phyloP scores from a whole-genome alignment of 2,888 invertebrate genomes.

The Hololepta plana region DNA sequence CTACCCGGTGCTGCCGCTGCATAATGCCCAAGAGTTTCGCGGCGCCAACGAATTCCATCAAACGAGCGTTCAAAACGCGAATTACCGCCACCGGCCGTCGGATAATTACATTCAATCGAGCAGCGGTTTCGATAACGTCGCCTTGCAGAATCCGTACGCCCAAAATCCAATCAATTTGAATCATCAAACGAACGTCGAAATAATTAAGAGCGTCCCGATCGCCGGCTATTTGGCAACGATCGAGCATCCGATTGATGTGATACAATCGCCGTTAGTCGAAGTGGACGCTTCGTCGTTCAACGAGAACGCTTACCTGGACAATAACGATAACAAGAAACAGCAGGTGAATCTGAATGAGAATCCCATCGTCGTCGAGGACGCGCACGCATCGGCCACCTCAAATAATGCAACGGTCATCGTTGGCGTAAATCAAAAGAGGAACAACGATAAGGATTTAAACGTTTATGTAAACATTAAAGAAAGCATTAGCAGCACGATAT shows the following conservation, averaged over 20 bases:
- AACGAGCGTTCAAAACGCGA: no score
- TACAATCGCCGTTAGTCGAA: conserved; percentile 52
- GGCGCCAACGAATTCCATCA: no score
- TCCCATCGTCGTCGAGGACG: conserved; percentile 30
- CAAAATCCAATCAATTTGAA: no score
- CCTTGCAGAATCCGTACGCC: no score
- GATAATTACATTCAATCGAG: background rate
- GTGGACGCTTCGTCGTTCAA: conserved; percentile 19
- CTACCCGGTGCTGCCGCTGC: conserved; percentile 27
- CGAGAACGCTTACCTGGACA: background rate
- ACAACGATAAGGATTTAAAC: conserved; percentile 1
- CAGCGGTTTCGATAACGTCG: background rate
- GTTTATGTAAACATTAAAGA: no score
- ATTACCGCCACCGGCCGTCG: no score
- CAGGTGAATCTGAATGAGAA: conserved; percentile 17
- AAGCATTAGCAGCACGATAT: no score
- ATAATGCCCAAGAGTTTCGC: conserved; percentile 37
- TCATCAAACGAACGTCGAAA: conserved; percentile 28
- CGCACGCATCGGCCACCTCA: conserved; percentile 29
- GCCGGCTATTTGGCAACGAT: conserved; percentile 51
- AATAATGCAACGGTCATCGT: conserved; percentile 14
- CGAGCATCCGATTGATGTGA: conserved; percentile 51
- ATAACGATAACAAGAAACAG: conserved; percentile 2
- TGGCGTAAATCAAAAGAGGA: background rate
- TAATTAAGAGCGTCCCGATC: conserved; percentile 45